phyloP scores from a whole-genome alignment of 2,888 invertebrate species.

The Apotomis turbidana region DNA sequence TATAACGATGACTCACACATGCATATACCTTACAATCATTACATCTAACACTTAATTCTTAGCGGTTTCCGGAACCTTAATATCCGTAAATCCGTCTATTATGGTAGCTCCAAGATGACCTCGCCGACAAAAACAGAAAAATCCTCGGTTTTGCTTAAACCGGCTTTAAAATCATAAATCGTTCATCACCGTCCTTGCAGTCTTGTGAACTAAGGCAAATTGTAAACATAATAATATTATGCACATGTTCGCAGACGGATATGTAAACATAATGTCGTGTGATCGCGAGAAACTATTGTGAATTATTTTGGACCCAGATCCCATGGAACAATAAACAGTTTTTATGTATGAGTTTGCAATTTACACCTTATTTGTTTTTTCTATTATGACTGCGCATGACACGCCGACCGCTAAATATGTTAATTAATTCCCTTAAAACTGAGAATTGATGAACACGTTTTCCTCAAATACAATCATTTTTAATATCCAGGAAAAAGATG shows the following conservation, averaged over 20 bases:
- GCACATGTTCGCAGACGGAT: conserved; percentile 56
- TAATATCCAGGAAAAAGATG: no score
- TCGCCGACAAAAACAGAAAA: conserved; percentile 16
- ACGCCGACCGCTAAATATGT: background rate
- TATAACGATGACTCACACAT: conserved; percentile 24
- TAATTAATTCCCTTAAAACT: background rate
- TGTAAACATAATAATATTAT: conserved; percentile 51
- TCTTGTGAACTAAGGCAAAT: conserved; percentile 47
- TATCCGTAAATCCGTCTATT: conserved; percentile 36
- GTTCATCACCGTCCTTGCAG: conserved; percentile 63
- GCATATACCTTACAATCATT: background rate
- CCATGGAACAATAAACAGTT: conserved; percentile 34
- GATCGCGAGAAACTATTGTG: conserved; percentile 47
- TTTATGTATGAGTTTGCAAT: conserved; percentile 1
- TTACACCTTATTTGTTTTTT: conserved; percentile 11
- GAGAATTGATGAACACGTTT: background rate
- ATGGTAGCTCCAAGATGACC: conserved; percentile 23
- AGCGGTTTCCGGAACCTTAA: conserved; percentile 23
- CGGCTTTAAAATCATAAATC: conserved; percentile 55
- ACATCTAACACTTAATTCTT: conserved; percentile 12
- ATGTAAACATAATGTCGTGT: conserved; percentile 61
- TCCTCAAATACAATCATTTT: no score
- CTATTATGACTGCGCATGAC: conserved; percentile 1
- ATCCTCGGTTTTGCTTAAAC: conserved; percentile 17
- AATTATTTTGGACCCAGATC: conserved; percentile 24